These are phyloP conservation scores for Romanomermis culicivorax DNA, from an alignment of 2,888 invertebrate genomes.

Conservation along the genomic window DNA sequence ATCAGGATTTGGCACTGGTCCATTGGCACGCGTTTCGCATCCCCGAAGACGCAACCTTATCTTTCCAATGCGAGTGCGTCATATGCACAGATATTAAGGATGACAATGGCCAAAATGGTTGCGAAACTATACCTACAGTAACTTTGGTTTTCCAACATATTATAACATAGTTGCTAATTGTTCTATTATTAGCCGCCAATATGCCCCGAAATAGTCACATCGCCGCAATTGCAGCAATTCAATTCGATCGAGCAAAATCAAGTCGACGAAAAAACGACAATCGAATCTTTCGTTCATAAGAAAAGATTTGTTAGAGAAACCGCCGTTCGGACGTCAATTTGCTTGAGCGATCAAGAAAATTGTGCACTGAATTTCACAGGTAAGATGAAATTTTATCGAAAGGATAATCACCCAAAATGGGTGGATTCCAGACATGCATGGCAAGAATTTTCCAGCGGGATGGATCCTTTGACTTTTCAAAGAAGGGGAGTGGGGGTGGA, in stretches of 20 bases:
- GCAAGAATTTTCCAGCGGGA: no score
- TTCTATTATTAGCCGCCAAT: constrained; percentile 22
- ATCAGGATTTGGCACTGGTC: constrained; percentile 24
- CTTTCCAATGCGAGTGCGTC: constrained; percentile 20
- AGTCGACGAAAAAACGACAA: no score
- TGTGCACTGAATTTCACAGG: neutral
- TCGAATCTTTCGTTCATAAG: neutral
- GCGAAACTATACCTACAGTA: constrained; percentile 22
- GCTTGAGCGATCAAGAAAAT: neutral
- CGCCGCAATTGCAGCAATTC: constrained; percentile 18
- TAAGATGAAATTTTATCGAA: neutral
- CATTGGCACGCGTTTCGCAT: constrained; percentile 28
- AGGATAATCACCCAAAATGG: no score
- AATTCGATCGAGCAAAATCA: constrained; percentile 13
- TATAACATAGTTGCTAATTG: neutral
- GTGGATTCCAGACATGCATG: no score
- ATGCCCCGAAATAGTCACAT: constrained; percentile 24
- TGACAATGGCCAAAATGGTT: constrained; percentile 18
- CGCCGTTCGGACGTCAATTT: neutral
- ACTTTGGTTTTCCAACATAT: neutral
- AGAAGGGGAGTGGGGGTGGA: no score
- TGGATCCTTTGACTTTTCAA: no score
- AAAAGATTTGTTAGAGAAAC: neutral
- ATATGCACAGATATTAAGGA: constrained; percentile 24
- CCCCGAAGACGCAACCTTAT: constrained; percentile 21